Evolutionary conservation across 2,888 invertebrate species (phyloP).

Genomic region (Drosophila algonquin): DNA sequence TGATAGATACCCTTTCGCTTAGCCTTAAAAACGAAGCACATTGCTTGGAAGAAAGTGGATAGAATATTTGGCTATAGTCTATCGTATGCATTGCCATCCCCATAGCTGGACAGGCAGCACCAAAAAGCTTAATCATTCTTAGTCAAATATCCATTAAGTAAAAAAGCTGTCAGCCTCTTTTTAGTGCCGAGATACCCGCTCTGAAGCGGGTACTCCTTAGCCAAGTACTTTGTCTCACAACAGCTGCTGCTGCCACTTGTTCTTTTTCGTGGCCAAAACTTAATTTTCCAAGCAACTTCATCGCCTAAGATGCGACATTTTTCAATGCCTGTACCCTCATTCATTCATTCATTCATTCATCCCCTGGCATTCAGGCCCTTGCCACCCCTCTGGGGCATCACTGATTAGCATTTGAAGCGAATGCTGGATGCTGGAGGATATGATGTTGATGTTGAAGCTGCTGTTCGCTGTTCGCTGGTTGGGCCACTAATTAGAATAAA

Average conservation of each 20-base stretch:
- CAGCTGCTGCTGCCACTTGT: constrained; percentile 35
- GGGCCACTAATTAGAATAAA: constrained; percentile 73
- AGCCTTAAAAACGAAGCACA: too few species aligned
- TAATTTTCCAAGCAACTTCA: constrained; percentile 73
- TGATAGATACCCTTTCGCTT: neutral
- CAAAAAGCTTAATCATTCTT: too few species aligned
- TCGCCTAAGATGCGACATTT: constrained; percentile 71
- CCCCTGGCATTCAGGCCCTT: neutral
- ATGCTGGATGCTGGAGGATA: constrained; percentile 8
- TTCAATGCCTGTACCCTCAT: constrained; percentile 51
- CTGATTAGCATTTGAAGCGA: constrained; percentile 71
- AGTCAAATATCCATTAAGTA: too few species aligned
- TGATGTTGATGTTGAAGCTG: constrained; percentile 26
- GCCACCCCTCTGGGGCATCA: constrained; percentile 28
- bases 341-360: neutral
- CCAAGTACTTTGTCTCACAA: constrained; percentile 30
- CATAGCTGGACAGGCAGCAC: too few species aligned
- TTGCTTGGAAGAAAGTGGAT: too few species aligned
- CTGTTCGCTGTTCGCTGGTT: constrained; percentile 7
- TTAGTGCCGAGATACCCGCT: neutral
- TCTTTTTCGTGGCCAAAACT: constrained; percentile 39
- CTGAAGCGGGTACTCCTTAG: constrained; percentile 2
- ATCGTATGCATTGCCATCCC: too few species aligned
- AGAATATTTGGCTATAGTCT: too few species aligned
- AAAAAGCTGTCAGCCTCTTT: neutral